These are phyloP conservation scores for Odontophorus gujanensis DNA, from an alignment of 2,113 vertebrate genomes.

Conservation along the genomic window DNA sequence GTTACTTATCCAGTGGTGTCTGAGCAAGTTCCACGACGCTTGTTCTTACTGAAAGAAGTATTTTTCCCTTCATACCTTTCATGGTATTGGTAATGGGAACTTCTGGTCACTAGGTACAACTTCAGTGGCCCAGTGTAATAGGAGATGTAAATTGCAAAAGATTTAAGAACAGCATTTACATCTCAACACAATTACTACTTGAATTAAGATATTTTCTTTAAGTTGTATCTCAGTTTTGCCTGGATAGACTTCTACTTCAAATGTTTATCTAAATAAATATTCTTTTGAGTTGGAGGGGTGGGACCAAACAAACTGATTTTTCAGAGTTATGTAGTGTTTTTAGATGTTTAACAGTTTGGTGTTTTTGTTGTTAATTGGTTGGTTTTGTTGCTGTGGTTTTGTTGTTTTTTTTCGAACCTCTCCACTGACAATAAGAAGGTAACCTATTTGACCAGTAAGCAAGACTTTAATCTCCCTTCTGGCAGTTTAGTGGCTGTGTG, in stretches of 20 bases:
- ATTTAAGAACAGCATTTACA: background rate
- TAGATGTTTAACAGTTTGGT: background rate
- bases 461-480: conserved; percentile 53
- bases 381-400: too few relatives aligned
- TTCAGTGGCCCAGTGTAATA: background rate
- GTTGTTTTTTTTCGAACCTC: background rate
- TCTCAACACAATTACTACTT: background rate
- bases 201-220: background rate
- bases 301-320: background rate
- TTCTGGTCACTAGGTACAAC: background rate
- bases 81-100: background rate
- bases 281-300: background rate
- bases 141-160: background rate
- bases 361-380: background rate
- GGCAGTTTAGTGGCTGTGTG: conserved; percentile 38
- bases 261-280: background rate
- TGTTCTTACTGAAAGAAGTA: background rate
- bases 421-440: background rate
- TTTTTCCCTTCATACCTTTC: background rate
- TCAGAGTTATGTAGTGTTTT: background rate
- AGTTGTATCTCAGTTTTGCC: background rate
- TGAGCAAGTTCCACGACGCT: background rate
- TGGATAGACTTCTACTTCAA: background rate
- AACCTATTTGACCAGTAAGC: background rate
- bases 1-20: background rate